Evolutionary conservation across 2,797 vertebrate species (phyloP), one percentile per base, ranked within the genome.

Genomic region (Etheostoma perlongum): DNA sequence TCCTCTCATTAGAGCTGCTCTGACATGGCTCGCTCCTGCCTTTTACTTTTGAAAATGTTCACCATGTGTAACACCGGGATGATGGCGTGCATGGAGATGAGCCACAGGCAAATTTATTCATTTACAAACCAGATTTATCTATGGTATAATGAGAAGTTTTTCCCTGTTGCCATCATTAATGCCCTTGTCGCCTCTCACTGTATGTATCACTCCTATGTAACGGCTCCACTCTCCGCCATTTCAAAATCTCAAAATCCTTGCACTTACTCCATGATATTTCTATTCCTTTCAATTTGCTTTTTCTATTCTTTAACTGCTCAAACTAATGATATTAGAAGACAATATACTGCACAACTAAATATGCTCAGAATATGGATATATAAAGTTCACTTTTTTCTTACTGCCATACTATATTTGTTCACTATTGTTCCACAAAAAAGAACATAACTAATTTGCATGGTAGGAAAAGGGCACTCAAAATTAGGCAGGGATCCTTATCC

Each of bases 1-100:
- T 72, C 46, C 21, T 64, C 74, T 85, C 80, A 65, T 87, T 80
- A 86, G 36, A 4, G 42, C 74, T 36, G 70, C 65, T 64, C 48
- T 16, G 7, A 85, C 78, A 70, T 53, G 58, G 4, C 49, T 74
- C 55, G 51, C 21, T 15, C 55, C 63, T 60, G 62, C 53, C 23
- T 85, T 59, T 49, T 63, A 47, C 40, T 72, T 73, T 27, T 25
- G 47, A 30, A 72, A 83, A 74, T 13, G 33, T 23, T 74, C 62
- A 57, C 46, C 75, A 64, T 46, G 63, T 67, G 76, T 68, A 59
- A 61, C 30, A 61, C 54, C 7, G 36, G 8, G 52, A 73, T 44
- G 68, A 54, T n/a, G 23, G 8, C 0, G 7, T 14, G 57, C 53
- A 57, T n/a, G 46, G 21, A 69, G 47, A 72, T n/a, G 51, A 40